Evolutionary conservation across 2,888 invertebrate species (phyloP).

Genomic region (Metacarcinus magister): DNA sequence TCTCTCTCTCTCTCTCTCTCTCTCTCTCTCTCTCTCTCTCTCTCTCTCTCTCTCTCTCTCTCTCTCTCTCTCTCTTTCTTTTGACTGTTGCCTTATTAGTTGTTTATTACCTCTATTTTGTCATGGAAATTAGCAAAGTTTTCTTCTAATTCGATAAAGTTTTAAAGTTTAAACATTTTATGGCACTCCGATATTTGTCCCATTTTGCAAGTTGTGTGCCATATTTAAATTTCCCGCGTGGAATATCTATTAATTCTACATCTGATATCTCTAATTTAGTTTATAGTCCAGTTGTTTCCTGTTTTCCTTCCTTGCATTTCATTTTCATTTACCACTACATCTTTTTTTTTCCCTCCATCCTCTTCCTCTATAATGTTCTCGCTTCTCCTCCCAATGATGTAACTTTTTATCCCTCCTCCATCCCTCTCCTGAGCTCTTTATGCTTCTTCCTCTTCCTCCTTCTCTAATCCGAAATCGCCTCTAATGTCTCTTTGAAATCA

Average conservation of each 20-base stretch:
- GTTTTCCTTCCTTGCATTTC: background rate
- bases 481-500: background rate
- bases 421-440: background rate
- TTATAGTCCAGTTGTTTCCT: background rate
- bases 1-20: background rate
- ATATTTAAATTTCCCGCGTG: background rate
- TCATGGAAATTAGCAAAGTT: background rate
- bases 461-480: background rate
- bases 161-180: background rate
- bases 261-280: background rate
- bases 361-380: background rate
- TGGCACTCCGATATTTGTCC: background rate
- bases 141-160: background rate
- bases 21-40: background rate
- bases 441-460: background rate
- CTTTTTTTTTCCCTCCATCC: background rate
- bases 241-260: background rate
- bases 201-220: background rate
- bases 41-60: conserved; percentile 39
- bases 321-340: background rate
- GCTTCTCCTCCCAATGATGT: no score
- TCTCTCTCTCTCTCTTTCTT: conserved; percentile 27
- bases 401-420: background rate
- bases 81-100: background rate
- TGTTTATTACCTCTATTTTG: conserved; percentile 15